Conservation (phyloP, 2,888 invertebrate genomes). For the Tachina grossa region DNA sequence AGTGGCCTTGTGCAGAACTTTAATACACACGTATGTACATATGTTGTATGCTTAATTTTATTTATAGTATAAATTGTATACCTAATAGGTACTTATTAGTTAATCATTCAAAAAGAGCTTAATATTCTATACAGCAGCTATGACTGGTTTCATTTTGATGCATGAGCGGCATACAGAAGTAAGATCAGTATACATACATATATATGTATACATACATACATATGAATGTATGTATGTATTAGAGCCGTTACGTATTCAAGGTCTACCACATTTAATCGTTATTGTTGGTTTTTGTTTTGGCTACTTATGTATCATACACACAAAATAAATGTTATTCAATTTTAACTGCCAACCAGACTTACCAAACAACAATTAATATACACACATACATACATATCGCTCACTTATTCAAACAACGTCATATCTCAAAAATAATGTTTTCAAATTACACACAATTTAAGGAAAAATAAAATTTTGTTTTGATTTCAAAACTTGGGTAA, state of each 20-base stretch:
- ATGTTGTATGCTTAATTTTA: neutral
- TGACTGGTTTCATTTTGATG: slow-evolving; percentile 27
- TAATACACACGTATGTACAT: neutral
- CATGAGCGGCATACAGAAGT: slow-evolving; percentile 57
- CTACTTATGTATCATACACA: too few species aligned
- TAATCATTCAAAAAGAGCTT: slow-evolving; percentile 50
- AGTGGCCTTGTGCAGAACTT: too few species aligned
- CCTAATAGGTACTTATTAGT: neutral
- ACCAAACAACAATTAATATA: neutral
- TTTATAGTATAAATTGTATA: too few species aligned
- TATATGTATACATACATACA: slow-evolving; percentile 6
- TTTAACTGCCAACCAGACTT: slow-evolving; percentile 27
- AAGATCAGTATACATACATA: slow-evolving; percentile 43
- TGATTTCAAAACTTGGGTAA: too few species aligned
- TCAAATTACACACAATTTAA: too few species aligned
- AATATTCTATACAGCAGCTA: slow-evolving; percentile 29
- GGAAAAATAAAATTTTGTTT: too few species aligned
- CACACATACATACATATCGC: neutral
- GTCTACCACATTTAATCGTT: slow-evolving; percentile 69
- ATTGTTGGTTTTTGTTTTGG: slow-evolving; percentile 7
- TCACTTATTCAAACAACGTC: too few species aligned
- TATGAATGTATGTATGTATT: slow-evolving; percentile 47
- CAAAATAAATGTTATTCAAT: slow-evolving; percentile 20
- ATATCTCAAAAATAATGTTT: too few species aligned
- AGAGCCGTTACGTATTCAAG: slow-evolving; percentile 75